Base-by-base conservation (phyloP, 2,888 invertebrate genomes). In the Diadegma fenestrale region DNA sequence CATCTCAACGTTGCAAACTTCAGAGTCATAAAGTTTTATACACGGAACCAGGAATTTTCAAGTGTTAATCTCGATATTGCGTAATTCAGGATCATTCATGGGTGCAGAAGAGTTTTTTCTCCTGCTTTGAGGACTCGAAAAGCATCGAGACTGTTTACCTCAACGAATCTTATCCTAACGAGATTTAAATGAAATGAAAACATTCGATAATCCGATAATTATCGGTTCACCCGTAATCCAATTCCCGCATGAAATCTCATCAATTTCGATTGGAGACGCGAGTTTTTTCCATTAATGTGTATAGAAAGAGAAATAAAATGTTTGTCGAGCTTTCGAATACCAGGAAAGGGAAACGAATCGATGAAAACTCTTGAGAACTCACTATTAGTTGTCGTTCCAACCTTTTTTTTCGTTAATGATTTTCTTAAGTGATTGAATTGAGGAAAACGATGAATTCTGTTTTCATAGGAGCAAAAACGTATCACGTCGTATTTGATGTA, bases 111-210 rank as follows among this genome's bases (percentile, higher is more conserved):
- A 26, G 26, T 63, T 63, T 63, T 54, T 66, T 61, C 10, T 48
- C 51, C n/a, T 58, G 71, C 69, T 83, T 83, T 83, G 73, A 45
- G 51, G 48, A n/a, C 61, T 30, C 37, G 0, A 26, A 45, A 63
- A 72, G 30, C 75, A 51, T 43, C 64, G 41, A 48, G 37, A 22
- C 61, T 30, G 22, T 30, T n/a, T 58, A 8, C 54, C 63, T 33
- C 48, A 17, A 37, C 45, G 45, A 73, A 78, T 61, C 72, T 61
- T 45, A 51, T 71, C 37, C 61, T 37, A 26, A n/a, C 22, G 10
- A 41, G 54, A 41, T 37, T 73, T 22, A 48, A 72, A 83, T 79
- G 68, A 69, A 83, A 79, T 75, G 43, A 79, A 83, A 83, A 79
- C 79, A 79, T 69, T 79, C 66, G 72, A 72, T 82, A 78, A 82